Evolutionary conservation across 92 coral and sea anemone genomes (phyloP).

Genomic region (Zoanthus solanderi): DNA sequence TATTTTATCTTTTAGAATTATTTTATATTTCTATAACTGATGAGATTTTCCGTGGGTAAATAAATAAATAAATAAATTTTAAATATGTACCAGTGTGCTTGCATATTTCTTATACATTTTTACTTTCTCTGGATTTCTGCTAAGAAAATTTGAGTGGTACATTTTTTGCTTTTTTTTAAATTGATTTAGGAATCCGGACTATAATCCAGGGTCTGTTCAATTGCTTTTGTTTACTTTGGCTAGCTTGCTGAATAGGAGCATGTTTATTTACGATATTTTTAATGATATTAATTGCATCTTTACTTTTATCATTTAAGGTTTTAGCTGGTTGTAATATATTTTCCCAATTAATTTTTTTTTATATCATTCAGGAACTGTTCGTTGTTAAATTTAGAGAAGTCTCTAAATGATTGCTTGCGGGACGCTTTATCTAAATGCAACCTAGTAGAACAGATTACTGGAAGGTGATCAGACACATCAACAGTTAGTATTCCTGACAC

Average conservation of each 20-base stretch:
- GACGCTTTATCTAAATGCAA: conserved; percentile 18
- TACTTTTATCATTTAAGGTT: not conserved
- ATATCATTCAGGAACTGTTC: conserved; percentile 52
- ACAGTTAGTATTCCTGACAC: conserved; percentile 8
- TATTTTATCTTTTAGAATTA: no score
- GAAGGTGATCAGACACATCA: conserved; percentile 53
- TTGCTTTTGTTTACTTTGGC: not conserved
- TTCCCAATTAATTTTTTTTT: conserved; percentile 26
- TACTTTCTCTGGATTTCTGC: conserved; percentile 38
- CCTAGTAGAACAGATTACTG: conserved; percentile 50
- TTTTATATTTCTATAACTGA: no score
- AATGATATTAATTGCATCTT: conserved; percentile 12
- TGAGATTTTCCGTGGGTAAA: no score
- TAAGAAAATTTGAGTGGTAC: conserved; percentile 59
- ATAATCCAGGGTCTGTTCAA: not conserved
- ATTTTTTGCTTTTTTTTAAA: conserved; percentile 59
- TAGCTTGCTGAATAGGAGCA: conserved; percentile 33
- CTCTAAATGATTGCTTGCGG: not conserved
- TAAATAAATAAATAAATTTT: no score
- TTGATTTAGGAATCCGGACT: conserved; percentile 48
- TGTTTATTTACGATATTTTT: conserved; percentile 53
- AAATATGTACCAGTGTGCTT: conserved; percentile 23
- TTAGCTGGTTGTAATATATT: not conserved
- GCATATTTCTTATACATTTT: conserved; percentile 45
- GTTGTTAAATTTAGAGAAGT: no score